Evolutionary conservation across 2,113 vertebrate genomes (phyloP).

Genomic region (Paramisgurnus dabryanus): DNA sequence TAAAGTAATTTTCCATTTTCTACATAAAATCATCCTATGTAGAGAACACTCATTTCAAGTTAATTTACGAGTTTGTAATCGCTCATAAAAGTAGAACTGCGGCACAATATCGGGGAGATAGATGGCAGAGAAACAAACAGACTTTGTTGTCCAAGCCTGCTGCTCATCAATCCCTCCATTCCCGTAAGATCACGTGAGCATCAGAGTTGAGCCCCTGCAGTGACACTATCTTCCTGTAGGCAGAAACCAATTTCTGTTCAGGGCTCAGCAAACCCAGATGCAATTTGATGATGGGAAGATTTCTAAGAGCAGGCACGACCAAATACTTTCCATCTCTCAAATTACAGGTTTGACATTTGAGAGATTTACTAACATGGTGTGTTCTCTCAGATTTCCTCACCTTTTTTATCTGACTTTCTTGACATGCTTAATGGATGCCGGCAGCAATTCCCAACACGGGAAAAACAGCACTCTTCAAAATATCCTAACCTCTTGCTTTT

Average conservation of each 20-base stretch:
- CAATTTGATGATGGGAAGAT: constrained; percentile 72
- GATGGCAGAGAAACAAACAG: background rate
- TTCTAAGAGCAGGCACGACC: constrained; percentile 61
- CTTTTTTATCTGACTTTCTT: constrained; percentile 62
- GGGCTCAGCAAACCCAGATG: constrained; percentile 72
- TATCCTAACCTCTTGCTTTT: constrained; percentile 33
- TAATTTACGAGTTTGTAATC: too few relatives aligned
- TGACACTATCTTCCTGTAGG: constrained; percentile 73
- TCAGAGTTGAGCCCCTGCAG: constrained; percentile 61
- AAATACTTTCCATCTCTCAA: constrained; percentile 74
- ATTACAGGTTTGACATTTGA: constrained; percentile 75
- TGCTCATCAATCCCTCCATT: constrained; percentile 52
- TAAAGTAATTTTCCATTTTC: too few relatives aligned
- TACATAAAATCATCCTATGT: too few relatives aligned
- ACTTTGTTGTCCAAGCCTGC: constrained; percentile 56
- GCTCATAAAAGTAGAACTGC: too few relatives aligned
- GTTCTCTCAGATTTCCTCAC: constrained; percentile 50
- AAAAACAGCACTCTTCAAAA: constrained; percentile 33
- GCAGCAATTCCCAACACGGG: constrained; percentile 45
- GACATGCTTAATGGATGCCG: constrained; percentile 61
- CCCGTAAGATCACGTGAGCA: constrained; percentile 56
- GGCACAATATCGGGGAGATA: background rate
- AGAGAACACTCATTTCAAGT: too few relatives aligned
- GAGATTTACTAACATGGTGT: constrained; percentile 65
- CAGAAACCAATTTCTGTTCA: constrained; percentile 79